Conservation (phyloP, 2,113 vertebrate species). For the Mugil cephalus region DNA sequence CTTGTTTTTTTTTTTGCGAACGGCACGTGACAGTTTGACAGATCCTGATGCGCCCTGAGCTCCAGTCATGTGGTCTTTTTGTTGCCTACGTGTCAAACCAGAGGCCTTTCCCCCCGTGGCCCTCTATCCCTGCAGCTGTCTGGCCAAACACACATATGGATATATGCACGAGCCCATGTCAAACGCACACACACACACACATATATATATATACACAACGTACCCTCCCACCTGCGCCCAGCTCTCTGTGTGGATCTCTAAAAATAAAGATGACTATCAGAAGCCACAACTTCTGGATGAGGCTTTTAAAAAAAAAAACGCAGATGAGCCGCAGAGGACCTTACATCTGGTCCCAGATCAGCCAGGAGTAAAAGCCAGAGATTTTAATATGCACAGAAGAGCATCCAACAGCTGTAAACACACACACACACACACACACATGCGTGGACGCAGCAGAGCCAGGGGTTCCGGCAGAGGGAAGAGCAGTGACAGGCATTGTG, state of each 20-base stretch:
- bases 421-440: conserved; percentile 39
- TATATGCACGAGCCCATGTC: conserved; percentile 21
- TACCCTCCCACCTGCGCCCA: conserved; percentile 57
- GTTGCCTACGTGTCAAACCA: conserved; percentile 68
- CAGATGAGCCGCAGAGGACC: conserved; percentile 66
- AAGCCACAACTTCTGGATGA: conserved; percentile 64
- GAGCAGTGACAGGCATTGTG: conserved; percentile 72
- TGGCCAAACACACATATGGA: conserved; percentile 28
- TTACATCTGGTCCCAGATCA: conserved; percentile 72
- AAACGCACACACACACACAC: conserved; percentile 13
- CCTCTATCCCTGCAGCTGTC: conserved; percentile 49
- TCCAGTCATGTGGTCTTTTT: neutral
- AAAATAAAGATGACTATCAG: conserved; percentile 71
- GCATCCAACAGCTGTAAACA: conserved; percentile 69
- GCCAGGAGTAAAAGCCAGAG: conserved; percentile 52
- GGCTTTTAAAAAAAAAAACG: conserved; percentile 61
- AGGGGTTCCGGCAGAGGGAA: conserved; percentile 65
- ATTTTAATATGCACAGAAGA: conserved; percentile 66
- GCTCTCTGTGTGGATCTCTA: conserved; percentile 55
- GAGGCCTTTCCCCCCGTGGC: conserved; percentile 18
- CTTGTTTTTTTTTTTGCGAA: neutral
- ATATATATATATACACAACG: conserved; percentile 28
- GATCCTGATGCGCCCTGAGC: conserved; percentile 17
- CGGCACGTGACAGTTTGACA: conserved; percentile 12
- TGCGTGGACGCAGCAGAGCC: conserved; percentile 36